Evolutionary conservation across 1,140 invertebrate genomes (phyloP).

Genomic region (Drosophila trapezifrons): DNA sequence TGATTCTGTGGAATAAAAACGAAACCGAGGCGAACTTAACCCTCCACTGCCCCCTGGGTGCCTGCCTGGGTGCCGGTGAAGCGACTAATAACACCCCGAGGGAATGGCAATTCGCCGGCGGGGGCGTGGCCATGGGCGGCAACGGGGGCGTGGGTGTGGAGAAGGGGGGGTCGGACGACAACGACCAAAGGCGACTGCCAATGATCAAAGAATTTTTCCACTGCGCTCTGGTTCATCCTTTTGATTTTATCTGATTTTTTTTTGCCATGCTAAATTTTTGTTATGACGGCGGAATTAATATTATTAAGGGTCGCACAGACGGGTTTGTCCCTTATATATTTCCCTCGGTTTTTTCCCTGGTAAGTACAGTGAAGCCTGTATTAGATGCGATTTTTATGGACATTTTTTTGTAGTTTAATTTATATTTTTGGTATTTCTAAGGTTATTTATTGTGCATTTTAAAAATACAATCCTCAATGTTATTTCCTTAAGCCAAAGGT

Average conservation of each 20-base stretch:
- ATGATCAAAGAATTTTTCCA: slow-evolving; percentile 78
- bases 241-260: slow-evolving; percentile 22
- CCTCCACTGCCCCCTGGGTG: slow-evolving; percentile 21
- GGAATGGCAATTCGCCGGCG: slow-evolving; percentile 43
- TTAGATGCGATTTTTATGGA: background rate
- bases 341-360: background rate
- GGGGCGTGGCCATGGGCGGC: slow-evolving; percentile 32
- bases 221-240: slow-evolving; percentile 54
- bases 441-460: background rate
- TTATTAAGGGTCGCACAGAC: slow-evolving; percentile 73
- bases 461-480: no score
- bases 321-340: slow-evolving; percentile 41
- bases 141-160: slow-evolving; percentile 1
- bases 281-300: slow-evolving; percentile 82
- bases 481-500: no score
- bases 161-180: background rate
- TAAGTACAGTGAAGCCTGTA: background rate
- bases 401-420: background rate
- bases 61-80: slow-evolving; percentile 42
- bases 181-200: slow-evolving; percentile 49
- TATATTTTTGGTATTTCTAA: background rate
- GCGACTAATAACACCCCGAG: slow-evolving; percentile 81
- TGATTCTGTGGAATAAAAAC: slow-evolving; percentile 61
- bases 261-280: slow-evolving; percentile 75
- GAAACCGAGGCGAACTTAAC: slow-evolving; percentile 51